A percentile compares a stretch with the other conserved stretches of the same genome.
These are phyloP conservation scores for Notocelia uddmanniana DNA, from an alignment of 2,888 invertebrate genomes.

Conservation along the genomic window DNA sequence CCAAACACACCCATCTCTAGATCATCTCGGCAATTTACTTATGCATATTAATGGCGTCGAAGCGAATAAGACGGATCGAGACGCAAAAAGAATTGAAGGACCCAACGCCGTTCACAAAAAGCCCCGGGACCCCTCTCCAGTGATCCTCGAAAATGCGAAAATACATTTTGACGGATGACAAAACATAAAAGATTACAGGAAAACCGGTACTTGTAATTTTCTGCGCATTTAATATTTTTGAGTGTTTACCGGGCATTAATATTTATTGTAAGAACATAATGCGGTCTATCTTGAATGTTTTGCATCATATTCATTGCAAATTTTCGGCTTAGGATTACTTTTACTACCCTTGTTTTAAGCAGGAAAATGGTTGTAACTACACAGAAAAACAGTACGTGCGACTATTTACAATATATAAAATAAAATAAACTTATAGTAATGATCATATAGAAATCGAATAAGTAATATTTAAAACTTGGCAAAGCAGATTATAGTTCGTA, in stretches of 20 bases:
- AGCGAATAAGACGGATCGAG: constrained; percentile 62
- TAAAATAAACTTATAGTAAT: no score
- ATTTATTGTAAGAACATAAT: constrained; percentile 44
- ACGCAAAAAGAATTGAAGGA: constrained; percentile 60
- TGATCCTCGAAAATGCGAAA: constrained; percentile 71
- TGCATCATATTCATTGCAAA: not conserved
- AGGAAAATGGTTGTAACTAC: no score
- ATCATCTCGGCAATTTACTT: constrained; percentile 81
- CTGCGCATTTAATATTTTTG: constrained; percentile 78
- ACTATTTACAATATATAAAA: no score
- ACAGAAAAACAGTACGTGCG: no score
- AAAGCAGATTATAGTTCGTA: no score
- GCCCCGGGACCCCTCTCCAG: constrained; percentile 62
- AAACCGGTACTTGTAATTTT: constrained; percentile 69
- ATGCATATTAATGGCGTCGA: constrained; percentile 82
- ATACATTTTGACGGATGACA: constrained; percentile 83
- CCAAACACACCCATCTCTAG: constrained; percentile 49
- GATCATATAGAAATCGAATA: no score
- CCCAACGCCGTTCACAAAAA: constrained; percentile 74
- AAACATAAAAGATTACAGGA: constrained; percentile 72
- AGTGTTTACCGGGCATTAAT: constrained; percentile 62
- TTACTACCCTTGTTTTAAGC: not conserved
- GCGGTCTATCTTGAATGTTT: constrained; percentile 21
- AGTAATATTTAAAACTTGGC: no score
- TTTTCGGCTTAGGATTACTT: not conserved